A percentile compares a stretch with the other conserved stretches of the same genome.
phyloP scores from a whole-genome alignment of 1,140 invertebrate genomes.

The Monomorium pharaonis region DNA sequence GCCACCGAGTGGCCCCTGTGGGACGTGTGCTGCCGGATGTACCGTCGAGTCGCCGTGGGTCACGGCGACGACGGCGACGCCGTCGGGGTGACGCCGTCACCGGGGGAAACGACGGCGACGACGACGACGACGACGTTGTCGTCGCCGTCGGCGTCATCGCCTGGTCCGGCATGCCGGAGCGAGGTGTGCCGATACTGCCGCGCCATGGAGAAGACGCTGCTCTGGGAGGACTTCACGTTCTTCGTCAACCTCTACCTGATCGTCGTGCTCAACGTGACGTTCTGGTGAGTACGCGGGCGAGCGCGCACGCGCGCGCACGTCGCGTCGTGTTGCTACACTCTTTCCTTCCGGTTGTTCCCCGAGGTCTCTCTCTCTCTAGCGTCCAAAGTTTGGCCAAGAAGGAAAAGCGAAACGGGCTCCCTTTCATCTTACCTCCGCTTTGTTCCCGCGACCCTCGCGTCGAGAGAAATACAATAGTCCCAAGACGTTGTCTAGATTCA shows the following conservation, averaged over 20 bases:
- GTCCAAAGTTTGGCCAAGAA: no score
- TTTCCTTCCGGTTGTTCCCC: not conserved
- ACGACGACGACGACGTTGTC: not conserved
- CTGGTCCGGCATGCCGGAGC: not conserved
- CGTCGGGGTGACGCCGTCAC: not conserved
- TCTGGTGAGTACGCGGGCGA: slow-evolving; percentile 52
- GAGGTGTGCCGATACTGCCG: not conserved
- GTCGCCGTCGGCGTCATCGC: no score
- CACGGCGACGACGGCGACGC: not conserved
- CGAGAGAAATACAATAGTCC: no score
- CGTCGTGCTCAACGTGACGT: slow-evolving; percentile 55
- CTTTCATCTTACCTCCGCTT: no score
- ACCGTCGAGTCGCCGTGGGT: not conserved
- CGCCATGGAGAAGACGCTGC: slow-evolving; percentile 11
- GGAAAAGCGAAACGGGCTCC: no score
- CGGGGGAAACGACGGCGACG: no score
- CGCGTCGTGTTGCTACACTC: not conserved
- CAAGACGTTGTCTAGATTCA: no score
- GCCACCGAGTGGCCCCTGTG: not conserved
- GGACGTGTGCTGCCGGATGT: not conserved
- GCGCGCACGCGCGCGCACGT: not conserved
- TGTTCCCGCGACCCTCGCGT: no score
- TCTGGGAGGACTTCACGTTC: slow-evolving; percentile 10
- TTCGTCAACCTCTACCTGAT: slow-evolving; percentile 44
- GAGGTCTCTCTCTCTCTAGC: no score